A percentile compares a stretch with the other conserved stretches of the same genome.
Evolutionary conservation across 2,888 invertebrate species (phyloP).

Genomic region (Mythimna pallens): DNA sequence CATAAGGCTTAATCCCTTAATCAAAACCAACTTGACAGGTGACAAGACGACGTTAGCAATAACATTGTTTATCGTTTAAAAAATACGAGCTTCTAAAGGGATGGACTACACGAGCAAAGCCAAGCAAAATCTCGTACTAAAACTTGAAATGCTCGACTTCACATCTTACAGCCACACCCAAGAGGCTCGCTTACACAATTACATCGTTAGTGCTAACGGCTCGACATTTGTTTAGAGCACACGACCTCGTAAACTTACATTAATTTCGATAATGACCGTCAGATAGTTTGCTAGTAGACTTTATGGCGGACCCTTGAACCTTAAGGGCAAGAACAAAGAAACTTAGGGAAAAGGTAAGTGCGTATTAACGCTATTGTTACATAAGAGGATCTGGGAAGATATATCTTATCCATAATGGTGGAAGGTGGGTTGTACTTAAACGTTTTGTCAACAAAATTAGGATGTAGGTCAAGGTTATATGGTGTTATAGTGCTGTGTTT

Average conservation of each 20-base stretch:
- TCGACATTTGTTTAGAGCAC: conserved; percentile 80
- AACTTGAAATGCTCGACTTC: conserved; percentile 3
- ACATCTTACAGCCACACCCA: conserved; percentile 43
- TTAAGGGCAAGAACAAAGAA: conserved; percentile 32
- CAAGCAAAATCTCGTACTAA: not conserved
- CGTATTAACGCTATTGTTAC: conserved; percentile 37
- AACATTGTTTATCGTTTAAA: not conserved
- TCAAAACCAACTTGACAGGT: not conserved
- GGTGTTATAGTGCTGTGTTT: not conserved
- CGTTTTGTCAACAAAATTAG: conserved; percentile 7
- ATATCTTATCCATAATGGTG: conserved; percentile 8
- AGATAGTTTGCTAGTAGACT: conserved; percentile 62
- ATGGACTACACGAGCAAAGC: not conserved
- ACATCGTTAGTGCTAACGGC: conserved; percentile 80
- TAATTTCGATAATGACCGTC: conserved; percentile 75
- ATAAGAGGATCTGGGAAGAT: conserved; percentile 16
- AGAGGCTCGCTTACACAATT: conserved; percentile 80
- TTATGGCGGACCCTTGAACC: conserved; percentile 55
- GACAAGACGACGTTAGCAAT: not conserved
- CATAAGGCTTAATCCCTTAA: not conserved
- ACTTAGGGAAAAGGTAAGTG: conserved; percentile 44
- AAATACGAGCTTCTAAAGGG: not conserved
- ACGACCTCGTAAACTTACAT: conserved; percentile 76
- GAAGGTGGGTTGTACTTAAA: conserved; percentile 15
- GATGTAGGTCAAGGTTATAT: conserved; percentile 3